A percentile compares a stretch with the other conserved stretches of the same genome.
Conservation (phyloP, 2,113 vertebrate species). For the Gallinago undulata region DNA sequence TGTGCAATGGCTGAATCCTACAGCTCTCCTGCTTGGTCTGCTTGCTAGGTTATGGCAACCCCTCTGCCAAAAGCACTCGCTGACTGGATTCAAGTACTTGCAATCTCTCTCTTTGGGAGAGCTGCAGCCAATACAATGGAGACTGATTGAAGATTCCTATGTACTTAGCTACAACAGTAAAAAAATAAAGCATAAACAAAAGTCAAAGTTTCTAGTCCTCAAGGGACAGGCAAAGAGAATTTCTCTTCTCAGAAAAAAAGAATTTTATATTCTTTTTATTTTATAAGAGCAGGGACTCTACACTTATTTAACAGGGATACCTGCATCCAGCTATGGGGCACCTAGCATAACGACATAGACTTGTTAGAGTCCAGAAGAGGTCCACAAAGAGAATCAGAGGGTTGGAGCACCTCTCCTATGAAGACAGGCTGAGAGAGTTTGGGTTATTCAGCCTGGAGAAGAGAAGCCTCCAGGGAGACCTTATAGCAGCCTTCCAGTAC, state of each 20-base stretch:
- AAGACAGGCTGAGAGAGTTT: background rate
- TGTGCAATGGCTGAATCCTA: background rate
- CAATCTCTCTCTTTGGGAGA: background rate
- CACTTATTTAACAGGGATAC: background rate
- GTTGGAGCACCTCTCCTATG: background rate
- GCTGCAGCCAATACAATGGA: background rate
- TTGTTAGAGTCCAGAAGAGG: background rate
- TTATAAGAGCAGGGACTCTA: background rate
- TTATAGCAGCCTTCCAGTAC: background rate
- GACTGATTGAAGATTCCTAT: background rate
- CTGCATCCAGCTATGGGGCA: background rate
- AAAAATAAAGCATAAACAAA: background rate
- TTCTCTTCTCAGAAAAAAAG: background rate
- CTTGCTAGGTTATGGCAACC: background rate
- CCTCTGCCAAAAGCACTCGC: background rate
- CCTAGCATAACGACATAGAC: background rate
- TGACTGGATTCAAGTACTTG: background rate
- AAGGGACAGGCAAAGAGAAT: background rate
- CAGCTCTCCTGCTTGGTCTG: background rate
- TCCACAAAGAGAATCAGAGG: background rate
- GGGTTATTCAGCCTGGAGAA: background rate
- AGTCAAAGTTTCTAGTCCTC: background rate
- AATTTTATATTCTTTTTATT: background rate
- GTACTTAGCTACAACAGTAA: background rate
- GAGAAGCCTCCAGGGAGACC: background rate